Base-by-base conservation (phyloP, 1,140 invertebrate species). In the Maconellicoccus hirsutus region DNA sequence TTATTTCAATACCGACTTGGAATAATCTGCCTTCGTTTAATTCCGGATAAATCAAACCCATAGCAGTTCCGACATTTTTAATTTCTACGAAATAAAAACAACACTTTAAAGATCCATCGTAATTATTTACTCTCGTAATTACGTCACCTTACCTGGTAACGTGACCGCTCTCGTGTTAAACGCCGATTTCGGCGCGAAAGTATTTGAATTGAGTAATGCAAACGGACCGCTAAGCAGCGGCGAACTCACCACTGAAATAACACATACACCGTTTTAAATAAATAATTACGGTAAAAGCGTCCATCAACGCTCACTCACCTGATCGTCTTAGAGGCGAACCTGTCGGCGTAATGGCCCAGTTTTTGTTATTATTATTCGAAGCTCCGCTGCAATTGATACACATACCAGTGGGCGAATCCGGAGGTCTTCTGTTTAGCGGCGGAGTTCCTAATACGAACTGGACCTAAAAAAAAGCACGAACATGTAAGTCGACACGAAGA, bases 361-460 rank as follows among this genome's bases (percentile, higher is more conserved):
- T 85, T 73, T 85, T 88, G 27, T 89, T 59, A 59, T 22, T 33
- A 12, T 33, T 33, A 33, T 33, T 33, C 3, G 29, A 33, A 12
- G 4, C 29, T 33, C 29, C 29, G 12, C 29, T 33, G 12, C 29
- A 33, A 3, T n/a, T n/a, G n/a, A 33, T 59, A 16, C 52, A 59
- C 16, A 59, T 6, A 59, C 52, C 21, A 0, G 87, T 86, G 59
- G 90, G 92, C 71, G 90, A 89, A 71, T 87, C 88, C 76, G 89
- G 87, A 83, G 70, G 86, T 73, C 87, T 83, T 75, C 77, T 79
- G 75, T 80, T 84, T 42, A 84, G 84, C 7, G 92, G 92, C 33
- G 93, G 91, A 59, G 92, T 93, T n/a, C 91, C 92, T 80, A 95
- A 91, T 61, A 87, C 87, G 80, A 94, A 95, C 77, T 94, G 92